Conservation (phyloP, 2,888 invertebrate genomes). For the Cheilosia urbana region DNA sequence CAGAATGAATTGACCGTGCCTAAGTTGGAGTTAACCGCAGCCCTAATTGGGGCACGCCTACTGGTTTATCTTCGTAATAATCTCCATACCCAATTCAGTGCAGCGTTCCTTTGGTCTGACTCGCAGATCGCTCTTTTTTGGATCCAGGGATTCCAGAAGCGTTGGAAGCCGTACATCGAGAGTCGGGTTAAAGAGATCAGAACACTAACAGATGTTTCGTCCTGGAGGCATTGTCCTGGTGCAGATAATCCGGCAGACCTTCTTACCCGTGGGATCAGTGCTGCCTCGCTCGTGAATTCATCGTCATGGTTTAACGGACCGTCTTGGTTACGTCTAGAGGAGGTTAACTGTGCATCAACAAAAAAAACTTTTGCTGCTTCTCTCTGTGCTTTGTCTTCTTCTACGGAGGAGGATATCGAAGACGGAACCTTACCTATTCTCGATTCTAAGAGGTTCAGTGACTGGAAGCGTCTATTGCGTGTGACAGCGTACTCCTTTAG, state of each 20-base stretch:
- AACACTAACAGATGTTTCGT: no score
- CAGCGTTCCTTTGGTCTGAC: conserved; percentile 10
- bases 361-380: no score
- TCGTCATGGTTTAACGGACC: background rate
- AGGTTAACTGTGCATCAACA: no score
- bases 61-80: background rate
- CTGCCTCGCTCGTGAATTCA: background rate
- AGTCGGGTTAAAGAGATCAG: no score
- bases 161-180: background rate
- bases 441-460: background rate
- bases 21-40: conserved; percentile 11
- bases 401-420: no score
- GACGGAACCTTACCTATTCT: no score
- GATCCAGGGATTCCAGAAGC: background rate
- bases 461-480: background rate
- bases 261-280: background rate
- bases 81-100: background rate
- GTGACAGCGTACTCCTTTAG: background rate
- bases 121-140: conserved; percentile 2
- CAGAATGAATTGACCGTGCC: background rate
- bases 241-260: conserved; percentile 7
- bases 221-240: conserved; percentile 7
- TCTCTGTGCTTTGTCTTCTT: no score
- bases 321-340: background rate
- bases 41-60: background rate